Evolutionary conservation across 2,797 vertebrate genomes (phyloP), one percentile per base, ranked within the genome.

Genomic region (Sebastes vulpes): DNA sequence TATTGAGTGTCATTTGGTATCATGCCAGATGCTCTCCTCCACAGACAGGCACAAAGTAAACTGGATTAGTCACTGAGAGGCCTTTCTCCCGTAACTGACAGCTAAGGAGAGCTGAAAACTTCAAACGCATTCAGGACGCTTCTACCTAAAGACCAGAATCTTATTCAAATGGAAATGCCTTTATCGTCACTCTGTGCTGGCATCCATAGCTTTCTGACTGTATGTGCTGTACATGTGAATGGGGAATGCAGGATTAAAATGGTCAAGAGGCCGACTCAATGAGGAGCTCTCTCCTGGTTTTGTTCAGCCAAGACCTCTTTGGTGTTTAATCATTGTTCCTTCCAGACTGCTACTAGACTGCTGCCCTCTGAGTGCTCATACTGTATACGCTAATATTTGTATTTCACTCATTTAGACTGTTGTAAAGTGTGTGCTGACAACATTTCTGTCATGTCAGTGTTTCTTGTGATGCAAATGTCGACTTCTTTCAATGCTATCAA

Each of bases 1-100:
- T 77, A 92, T 93, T 91, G 90, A 95, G 92, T 87, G 86, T 80
- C 86, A 73, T 88, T 93, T 96, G 95, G 94, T 94, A 91, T 89
- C 68, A 87, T 88, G 94, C 95, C 95, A 96, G 89, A 84, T 73
- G 87, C 92, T 89, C 75, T 84, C 84, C 86, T 93, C 90, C 88
- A 76, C 86, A 86, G 80, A 83, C 54, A n/a, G 63, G 59, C 74
- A 86, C 87, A 94, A 93, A 94, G 93, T 92, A 94, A 96, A 95
- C 93, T 93, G 85, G 90, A 92, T 93, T 89, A 89, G 84, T 90
- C 91, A 81, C 38, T 77, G 89, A 89, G 93, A 88, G 82, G 88
- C 84, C 65, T 90, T 92, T 88, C 84, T 76, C 70, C 53, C 35
- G 46, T 75, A 79, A 86, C 77, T 83, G 89, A 92, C 89, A 89